These are phyloP conservation scores for Pterostichus madidus DNA, from an alignment of 2,888 invertebrate genomes.

Conservation along the genomic window DNA sequence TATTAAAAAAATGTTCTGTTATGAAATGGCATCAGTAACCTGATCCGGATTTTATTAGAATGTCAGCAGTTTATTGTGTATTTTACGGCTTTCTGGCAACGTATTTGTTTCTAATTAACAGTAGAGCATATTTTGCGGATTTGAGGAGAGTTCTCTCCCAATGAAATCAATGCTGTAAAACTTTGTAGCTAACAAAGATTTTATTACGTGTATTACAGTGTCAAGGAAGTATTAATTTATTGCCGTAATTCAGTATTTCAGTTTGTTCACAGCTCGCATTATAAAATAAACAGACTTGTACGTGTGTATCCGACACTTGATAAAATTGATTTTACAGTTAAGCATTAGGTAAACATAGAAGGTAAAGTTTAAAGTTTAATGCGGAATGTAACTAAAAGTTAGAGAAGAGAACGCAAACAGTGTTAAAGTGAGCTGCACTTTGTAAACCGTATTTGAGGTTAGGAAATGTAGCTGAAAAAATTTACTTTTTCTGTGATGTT, in stretches of 20 bases:
- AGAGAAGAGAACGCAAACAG: slow-evolving; percentile 12
- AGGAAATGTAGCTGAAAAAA: slow-evolving; percentile 43
- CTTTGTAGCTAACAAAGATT: background rate
- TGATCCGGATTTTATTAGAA: too few relatives aligned
- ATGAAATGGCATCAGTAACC: too few relatives aligned
- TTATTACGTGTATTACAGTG: slow-evolving; percentile 10
- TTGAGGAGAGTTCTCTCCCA: background rate
- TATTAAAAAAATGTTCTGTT: too few relatives aligned
- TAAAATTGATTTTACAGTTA: slow-evolving; percentile 54
- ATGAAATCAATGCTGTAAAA: background rate
- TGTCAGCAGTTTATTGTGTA: too few relatives aligned
- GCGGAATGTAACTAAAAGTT: slow-evolving; percentile 53
- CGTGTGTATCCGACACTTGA: slow-evolving; percentile 52
- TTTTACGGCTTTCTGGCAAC: too few relatives aligned
- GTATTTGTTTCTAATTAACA: too few relatives aligned
- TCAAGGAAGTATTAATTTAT: slow-evolving; percentile 51
- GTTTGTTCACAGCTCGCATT: slow-evolving; percentile 30
- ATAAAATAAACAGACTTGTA: slow-evolving; percentile 42
- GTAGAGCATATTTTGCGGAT: too few relatives aligned
- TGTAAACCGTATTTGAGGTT: slow-evolving; percentile 28
- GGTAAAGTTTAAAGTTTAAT: slow-evolving; percentile 47
- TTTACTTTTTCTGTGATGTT: slow-evolving; percentile 9
- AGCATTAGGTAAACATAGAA: slow-evolving; percentile 33
- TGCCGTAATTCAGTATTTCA: slow-evolving; percentile 13
- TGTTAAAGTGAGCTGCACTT: slow-evolving; percentile 38